Evolutionary conservation across 2,113 vertebrate genomes (phyloP).

Genomic region (Paramormyrops kingsleyae): DNA sequence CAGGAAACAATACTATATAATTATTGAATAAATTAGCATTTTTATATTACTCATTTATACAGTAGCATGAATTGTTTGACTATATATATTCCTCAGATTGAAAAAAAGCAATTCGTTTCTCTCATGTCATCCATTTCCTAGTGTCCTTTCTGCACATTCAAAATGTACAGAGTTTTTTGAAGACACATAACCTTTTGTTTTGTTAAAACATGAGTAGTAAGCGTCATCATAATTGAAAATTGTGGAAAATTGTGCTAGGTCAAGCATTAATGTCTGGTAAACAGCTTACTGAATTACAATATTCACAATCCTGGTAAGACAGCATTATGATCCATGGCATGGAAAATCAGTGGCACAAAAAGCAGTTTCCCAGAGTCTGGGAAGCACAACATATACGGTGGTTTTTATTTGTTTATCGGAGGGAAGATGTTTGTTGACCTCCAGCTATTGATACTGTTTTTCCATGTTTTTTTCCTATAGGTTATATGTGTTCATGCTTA

Average conservation of each 20-base stretch:
- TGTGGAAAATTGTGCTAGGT: not conserved
- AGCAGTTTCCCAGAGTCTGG: not conserved
- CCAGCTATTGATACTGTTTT: not conserved
- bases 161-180: not conserved
- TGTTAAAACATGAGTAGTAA: not conserved
- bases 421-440: not conserved
- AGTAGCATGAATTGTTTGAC: not conserved
- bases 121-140: not conserved
- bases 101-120: not conserved
- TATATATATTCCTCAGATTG: not conserved
- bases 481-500: not conserved
- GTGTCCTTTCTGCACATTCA: not conserved
- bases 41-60: not conserved
- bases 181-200: not conserved
- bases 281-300: not conserved
- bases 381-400: not conserved
- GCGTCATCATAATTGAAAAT: not conserved
- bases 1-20: not conserved
- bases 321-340: not conserved
- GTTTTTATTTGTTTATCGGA: not conserved
- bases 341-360: not conserved
- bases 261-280: not conserved
- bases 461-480: not conserved
- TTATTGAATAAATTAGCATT: not conserved
- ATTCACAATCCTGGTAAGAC: not conserved